Conservation (phyloP, 2,888 invertebrate species). For the Ormyrus rosae region DNA sequence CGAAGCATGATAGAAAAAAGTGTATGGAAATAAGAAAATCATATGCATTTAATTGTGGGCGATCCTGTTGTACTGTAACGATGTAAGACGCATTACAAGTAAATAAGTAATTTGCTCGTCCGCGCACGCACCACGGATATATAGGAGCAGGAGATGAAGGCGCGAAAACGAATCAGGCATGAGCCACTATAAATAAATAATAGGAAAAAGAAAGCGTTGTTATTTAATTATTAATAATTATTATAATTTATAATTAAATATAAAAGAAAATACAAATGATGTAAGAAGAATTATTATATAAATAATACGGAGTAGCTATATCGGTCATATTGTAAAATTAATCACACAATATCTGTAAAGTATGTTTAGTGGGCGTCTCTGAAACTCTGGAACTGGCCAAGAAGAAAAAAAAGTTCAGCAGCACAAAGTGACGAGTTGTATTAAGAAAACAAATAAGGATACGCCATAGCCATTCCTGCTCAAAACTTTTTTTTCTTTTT, state of each 20-base stretch:
- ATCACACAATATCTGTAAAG: conserved; percentile 58
- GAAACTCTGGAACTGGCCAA: conserved; percentile 57
- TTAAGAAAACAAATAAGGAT: conserved; percentile 5
- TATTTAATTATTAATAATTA: conserved; percentile 57
- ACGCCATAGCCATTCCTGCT: conserved; percentile 29
- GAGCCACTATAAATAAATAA: conserved; percentile 58
- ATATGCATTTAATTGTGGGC: conserved; percentile 47
- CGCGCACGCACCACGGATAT: conserved; percentile 25
- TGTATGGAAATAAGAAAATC: conserved; percentile 18
- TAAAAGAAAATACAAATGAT: conserved; percentile 57
- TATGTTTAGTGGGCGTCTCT: conserved; percentile 55
- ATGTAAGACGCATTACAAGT: conserved; percentile 45
- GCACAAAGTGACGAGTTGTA: conserved; percentile 26
- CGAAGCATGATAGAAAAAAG: conserved; percentile 15
- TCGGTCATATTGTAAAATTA: conserved; percentile 57
- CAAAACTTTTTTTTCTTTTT: conserved; percentile 44
- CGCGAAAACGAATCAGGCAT: conserved; percentile 56
- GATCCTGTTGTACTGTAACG: conserved; percentile 44
- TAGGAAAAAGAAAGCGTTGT: conserved; percentile 53
- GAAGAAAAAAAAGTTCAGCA: conserved; percentile 36
- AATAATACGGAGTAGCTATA: conserved; percentile 52
- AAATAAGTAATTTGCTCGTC: conserved; percentile 49
- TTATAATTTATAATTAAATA: conserved; percentile 54
- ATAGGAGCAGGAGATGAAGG: conserved; percentile 9
- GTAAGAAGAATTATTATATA: conserved; percentile 56